Evolutionary conservation across 2,113 vertebrate species (phyloP).

Genomic region (Callocephalon fimbriatum): DNA sequence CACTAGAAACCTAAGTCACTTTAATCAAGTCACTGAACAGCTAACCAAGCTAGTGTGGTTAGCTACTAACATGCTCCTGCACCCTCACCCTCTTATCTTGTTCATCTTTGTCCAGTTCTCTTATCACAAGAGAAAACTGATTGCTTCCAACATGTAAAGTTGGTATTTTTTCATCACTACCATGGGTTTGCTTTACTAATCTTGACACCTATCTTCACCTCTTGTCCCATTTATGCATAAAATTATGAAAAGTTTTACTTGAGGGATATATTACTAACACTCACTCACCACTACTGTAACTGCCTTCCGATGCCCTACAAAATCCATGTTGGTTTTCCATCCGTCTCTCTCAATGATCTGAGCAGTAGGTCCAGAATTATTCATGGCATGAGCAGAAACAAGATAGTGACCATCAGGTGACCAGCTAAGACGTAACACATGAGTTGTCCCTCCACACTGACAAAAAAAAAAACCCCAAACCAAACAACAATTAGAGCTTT

Average conservation of each 20-base stretch:
- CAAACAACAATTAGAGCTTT: neutral
- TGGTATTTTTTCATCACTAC: neutral
- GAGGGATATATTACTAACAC: neutral
- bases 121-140: neutral
- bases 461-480: neutral
- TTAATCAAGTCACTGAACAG: neutral
- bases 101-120: neutral
- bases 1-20: neutral
- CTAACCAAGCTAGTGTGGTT: neutral
- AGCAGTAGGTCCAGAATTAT: conserved; percentile 97
- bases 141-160: neutral
- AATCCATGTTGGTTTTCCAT: conserved; percentile 99
- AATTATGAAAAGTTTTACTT: neutral
- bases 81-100: neutral
- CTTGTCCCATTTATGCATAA: neutral
- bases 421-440: conserved; percentile 96
- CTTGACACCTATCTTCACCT: neutral
- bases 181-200: neutral
- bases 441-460: conserved; percentile 97
- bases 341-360: conserved; percentile 98
- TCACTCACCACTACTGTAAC: conserved; percentile 95
- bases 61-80: neutral
- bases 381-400: conserved; percentile 98
- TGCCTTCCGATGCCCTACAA: conserved; percentile 96
- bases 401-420: conserved; percentile 98